These are phyloP conservation scores for Agriopis marginaria DNA, from an alignment of 2,888 invertebrate species.

Conservation along the genomic window DNA sequence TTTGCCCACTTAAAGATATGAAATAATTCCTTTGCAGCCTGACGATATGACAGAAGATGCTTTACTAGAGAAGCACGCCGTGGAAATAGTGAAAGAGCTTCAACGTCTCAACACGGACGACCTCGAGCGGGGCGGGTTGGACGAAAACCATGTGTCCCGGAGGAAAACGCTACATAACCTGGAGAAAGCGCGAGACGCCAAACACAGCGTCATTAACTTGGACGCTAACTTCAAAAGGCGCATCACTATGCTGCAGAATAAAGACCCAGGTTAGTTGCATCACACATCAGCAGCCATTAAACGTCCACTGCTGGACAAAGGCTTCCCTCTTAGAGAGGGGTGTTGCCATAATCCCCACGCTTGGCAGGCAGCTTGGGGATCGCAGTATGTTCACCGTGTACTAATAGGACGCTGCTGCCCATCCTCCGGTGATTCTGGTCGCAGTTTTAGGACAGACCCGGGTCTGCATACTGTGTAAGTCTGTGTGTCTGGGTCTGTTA, in stretches of 20 bases:
- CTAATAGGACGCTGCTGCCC: too few species aligned
- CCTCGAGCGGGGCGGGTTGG: constrained; percentile 89
- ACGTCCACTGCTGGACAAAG: too few species aligned
- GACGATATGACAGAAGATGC: constrained; percentile 94
- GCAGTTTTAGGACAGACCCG: too few species aligned
- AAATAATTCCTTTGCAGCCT: constrained; percentile 75
- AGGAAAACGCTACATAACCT: constrained; percentile 95
- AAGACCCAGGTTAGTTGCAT: constrained; percentile 79
- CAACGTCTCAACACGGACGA: constrained; percentile 94
- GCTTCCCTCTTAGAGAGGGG: too few species aligned
- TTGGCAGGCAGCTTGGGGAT: too few species aligned
- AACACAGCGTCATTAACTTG: constrained; percentile 94
- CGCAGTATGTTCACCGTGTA: too few species aligned
- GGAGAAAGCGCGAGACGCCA: constrained; percentile 93
- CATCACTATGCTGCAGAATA: constrained; percentile 92
- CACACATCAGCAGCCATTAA: too few species aligned
- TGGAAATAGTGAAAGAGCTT: constrained; percentile 95
- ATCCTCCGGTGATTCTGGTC: too few species aligned
- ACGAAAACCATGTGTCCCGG: constrained; percentile 91
- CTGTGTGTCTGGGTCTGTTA: too few species aligned
- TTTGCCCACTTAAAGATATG: too few species aligned
- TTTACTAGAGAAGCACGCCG: constrained; percentile 94
- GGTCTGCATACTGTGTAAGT: too few species aligned
- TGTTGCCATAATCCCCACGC: too few species aligned
- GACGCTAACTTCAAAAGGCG: constrained; percentile 97